Percentiles rank a stretch among this genome's conserved stretches.
Evolutionary conservation across 2,113 vertebrate genomes (phyloP).

Genomic region (Parus major): DNA sequence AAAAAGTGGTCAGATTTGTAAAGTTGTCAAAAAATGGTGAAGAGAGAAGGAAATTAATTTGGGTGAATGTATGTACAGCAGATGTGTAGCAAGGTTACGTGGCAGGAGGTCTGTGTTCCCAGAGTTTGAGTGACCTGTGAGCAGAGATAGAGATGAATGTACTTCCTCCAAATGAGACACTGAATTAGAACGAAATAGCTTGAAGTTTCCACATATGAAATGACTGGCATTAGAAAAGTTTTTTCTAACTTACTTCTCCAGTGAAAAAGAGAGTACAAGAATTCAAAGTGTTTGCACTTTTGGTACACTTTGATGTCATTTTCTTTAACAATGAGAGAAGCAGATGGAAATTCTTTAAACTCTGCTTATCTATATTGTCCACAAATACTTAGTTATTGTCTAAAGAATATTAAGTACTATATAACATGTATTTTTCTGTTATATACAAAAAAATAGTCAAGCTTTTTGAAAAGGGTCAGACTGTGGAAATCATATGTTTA

Average conservation of each 20-base stretch:
- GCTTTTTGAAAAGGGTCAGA: neutral
- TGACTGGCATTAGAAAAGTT: neutral
- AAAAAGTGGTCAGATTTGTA: neutral
- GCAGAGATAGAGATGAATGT: rapidly evolving
- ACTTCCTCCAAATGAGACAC: neutral
- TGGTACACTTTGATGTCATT: neutral
- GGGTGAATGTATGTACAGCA: neutral
- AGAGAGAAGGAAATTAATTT: neutral
- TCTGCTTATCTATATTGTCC: neutral
- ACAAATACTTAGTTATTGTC: neutral
- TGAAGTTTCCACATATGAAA: neutral
- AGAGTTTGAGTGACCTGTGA: neutral
- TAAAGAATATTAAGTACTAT: neutral
- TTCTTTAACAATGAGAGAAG: neutral
- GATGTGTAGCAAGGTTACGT: neutral
- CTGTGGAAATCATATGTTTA: neutral
- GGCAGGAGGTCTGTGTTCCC: neutral
- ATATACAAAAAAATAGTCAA: neutral
- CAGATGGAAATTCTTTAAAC: neutral
- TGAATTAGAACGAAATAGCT: neutral
- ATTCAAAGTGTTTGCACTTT: neutral
- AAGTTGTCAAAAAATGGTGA: neutral
- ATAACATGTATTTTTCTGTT: neutral
- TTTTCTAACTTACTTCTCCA: neutral
- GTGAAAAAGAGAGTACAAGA: neutral